Base-by-base conservation (phyloP, 2,888 invertebrate genomes). In the Cheilosia vernalis region DNA sequence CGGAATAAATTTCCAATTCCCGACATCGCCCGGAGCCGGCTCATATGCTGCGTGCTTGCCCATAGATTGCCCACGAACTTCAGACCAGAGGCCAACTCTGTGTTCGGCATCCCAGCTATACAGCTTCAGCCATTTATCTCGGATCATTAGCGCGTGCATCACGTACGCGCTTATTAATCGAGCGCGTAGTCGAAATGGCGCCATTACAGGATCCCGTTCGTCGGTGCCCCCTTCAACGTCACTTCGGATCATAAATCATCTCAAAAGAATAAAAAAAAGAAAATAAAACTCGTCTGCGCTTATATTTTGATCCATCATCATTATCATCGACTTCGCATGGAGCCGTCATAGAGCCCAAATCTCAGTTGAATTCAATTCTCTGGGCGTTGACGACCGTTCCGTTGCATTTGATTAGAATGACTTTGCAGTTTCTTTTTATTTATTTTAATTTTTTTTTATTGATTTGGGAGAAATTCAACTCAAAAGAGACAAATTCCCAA, bases 241-340 rank as follows among this genome's bases (percentile, higher is more conserved):
- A 44, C 51, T 44, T 24, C 30, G 10, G 15, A 51, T 84, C 84
- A 85, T 85, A 85, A 85, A 85, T 85, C 84, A 85, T 85, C 42
- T 66, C 53, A 49, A 76, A 69, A 21, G 17, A 47, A 19, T 2
- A 49, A 24, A 51, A 21, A 15, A 24, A 49, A 24, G 27, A 21
- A 15, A 24, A 24, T 15, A 51, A 66, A 76, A 76, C 66, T 80
- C 84, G 76, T 70, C 60, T 70, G 70, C 56, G 80, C 53, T 70
- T 69, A 76, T 85, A 76, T 85, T 85, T 85, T 85, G 84, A 85
- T 85, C 84, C 84, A 85, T 80, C 84, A 85, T 85, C 80, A 80
- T 85, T 76, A 85, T 74, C 80, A 80, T 85, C 76, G 42, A 76
- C 76, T 51, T 80, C 80, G 66, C 58, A 60, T 79, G 73, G 63